These are phyloP conservation scores for Helostoma temminkii DNA, from an alignment of 2,797 vertebrate species.

Conservation along the genomic window DNA sequence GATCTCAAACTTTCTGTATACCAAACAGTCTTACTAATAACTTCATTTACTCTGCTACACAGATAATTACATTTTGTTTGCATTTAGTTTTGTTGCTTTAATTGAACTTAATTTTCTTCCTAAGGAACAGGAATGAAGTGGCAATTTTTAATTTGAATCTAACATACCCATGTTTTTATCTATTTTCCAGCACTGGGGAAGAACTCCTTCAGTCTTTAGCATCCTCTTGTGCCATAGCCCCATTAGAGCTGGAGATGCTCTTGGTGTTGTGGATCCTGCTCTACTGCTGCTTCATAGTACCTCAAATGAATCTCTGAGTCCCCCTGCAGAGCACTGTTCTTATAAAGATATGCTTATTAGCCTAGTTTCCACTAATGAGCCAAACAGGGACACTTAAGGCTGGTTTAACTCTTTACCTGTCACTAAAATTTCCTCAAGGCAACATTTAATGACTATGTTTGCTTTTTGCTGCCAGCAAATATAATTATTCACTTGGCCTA, in stretches of 20 bases:
- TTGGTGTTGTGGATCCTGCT: constrained; percentile 73
- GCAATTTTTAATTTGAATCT: background rate
- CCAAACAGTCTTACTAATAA: no score
- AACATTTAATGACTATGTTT: constrained; percentile 59
- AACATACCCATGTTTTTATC: constrained; percentile 38
- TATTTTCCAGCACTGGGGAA: constrained; percentile 38
- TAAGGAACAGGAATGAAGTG: background rate
- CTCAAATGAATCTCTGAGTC: constrained; percentile 61
- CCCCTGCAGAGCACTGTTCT: constrained; percentile 22
- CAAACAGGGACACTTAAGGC: constrained; percentile 41
- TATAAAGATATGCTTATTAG: constrained; percentile 52
- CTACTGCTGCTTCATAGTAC: constrained; percentile 75
- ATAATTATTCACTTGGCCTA: constrained; percentile 31
- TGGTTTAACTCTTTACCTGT: constrained; percentile 48
- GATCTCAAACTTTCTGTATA: no score
- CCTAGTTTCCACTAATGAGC: constrained; percentile 47
- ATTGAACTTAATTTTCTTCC: background rate
- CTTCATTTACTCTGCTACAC: no score
- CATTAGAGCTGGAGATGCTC: constrained; percentile 65
- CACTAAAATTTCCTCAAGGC: constrained; percentile 56
- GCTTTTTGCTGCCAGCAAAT: constrained; percentile 31
- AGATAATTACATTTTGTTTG: no score
- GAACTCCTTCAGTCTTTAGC: constrained; percentile 40
- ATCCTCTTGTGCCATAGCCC: constrained; percentile 48
- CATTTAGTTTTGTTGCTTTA: background rate